phyloP scores from a whole-genome alignment of 2,113 vertebrate genomes.

The Cyanistes caeruleus region DNA sequence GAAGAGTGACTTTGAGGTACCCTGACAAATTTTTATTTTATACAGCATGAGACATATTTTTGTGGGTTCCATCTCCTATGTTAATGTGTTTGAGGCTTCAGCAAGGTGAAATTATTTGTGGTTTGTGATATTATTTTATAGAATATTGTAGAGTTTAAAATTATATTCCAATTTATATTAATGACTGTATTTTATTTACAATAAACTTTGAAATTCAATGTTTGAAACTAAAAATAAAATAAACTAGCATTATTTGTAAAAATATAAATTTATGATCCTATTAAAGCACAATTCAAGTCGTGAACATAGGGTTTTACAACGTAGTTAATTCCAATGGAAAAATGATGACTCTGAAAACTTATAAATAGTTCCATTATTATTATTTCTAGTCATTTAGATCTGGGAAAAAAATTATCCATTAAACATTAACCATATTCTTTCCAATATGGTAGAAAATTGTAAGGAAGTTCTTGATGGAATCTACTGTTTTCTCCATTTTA shows the following conservation, averaged over 20 bases:
- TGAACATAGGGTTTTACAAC: neutral
- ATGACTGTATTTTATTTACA: neutral
- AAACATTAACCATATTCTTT: neutral
- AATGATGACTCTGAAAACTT: neutral
- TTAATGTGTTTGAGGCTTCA: neutral
- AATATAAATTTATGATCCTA: neutral
- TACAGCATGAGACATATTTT: neutral
- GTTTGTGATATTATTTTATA: neutral
- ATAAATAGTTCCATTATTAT: neutral
- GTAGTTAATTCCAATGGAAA: neutral
- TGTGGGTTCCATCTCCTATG: neutral
- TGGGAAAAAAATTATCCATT: accelerated
- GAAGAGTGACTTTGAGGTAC: neutral
- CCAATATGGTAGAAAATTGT: neutral
- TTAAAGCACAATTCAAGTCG: neutral
- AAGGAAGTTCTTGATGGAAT: neutral
- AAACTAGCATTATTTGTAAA: neutral
- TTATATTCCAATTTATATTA: neutral
- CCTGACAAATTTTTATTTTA: neutral
- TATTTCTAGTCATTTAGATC: neutral
- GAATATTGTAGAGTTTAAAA: neutral
- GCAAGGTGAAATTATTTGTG: neutral
- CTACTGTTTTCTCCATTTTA: neutral
- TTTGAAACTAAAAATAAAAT: neutral
- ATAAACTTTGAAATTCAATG: neutral